These are phyloP conservation scores for Cryptophagus acutangulus DNA, from an alignment of 2,888 invertebrate genomes.

Conservation along the genomic window DNA sequence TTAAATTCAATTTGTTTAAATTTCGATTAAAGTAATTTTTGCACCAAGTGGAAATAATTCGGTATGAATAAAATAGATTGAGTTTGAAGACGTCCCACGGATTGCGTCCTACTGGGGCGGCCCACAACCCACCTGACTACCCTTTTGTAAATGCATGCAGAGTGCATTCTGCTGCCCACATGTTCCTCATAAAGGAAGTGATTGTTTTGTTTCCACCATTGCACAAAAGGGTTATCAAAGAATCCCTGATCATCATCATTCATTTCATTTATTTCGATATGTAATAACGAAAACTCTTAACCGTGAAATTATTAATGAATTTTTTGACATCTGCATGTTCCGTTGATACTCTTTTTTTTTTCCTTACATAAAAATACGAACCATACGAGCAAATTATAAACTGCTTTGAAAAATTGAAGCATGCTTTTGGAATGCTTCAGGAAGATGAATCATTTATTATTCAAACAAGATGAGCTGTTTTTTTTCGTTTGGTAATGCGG, in stretches of 20 bases:
- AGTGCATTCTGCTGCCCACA: slow-evolving; percentile 7
- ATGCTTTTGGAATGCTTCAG: too few relatives aligned
- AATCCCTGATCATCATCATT: background rate
- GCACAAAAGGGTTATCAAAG: slow-evolving; percentile 18
- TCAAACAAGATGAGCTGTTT: too few relatives aligned
- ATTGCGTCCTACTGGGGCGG: slow-evolving; percentile 4
- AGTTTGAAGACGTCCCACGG: slow-evolving; percentile 9
- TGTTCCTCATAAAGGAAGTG: slow-evolving; percentile 11
- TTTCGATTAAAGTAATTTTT: too few relatives aligned
- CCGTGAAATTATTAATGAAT: slow-evolving; percentile 23
- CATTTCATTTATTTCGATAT: slow-evolving; percentile 5
- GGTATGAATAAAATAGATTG: background rate
- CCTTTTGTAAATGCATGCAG: too few relatives aligned
- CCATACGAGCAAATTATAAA: too few relatives aligned
- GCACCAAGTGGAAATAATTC: too few relatives aligned
- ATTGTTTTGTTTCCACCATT: slow-evolving; percentile 14
- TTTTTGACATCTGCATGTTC: slow-evolving; percentile 26
- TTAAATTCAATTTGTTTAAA: too few relatives aligned
- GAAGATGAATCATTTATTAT: too few relatives aligned
- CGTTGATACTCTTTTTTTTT: too few relatives aligned
- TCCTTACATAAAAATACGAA: too few relatives aligned
- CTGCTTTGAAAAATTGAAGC: too few relatives aligned
- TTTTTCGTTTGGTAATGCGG: too few relatives aligned
- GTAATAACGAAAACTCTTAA: slow-evolving; percentile 9
- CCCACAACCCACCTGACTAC: slow-evolving; percentile 10